Evolutionary conservation across 2,113 vertebrate genomes (phyloP), one percentile per base, ranked within the genome.

Genomic region (Polypterus bichir): DNA sequence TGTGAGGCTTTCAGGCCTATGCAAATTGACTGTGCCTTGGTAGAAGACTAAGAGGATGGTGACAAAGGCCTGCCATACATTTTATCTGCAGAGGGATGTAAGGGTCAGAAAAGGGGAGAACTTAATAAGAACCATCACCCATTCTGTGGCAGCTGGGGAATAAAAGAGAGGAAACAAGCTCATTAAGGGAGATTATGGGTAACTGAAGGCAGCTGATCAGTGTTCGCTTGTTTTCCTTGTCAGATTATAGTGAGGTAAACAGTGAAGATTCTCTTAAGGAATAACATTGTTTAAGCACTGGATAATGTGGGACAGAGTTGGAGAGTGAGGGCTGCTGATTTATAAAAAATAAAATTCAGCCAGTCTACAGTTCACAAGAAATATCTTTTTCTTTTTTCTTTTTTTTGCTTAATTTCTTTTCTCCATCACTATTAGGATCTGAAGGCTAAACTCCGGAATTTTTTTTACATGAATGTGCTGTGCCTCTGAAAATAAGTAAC

Each of bases 111-210:
- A 74, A 66, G 79, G 59, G 81, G 79, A 74, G 70, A 71, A 75
- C 79, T 79, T 74, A 69, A 81, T 81, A 84, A 76, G 76, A 81
- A 79, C 73, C 79, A 67, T 68, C 78, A 68, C 69, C 69, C 9
- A 68, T 78, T 80, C 76, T 78, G 73, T 71, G 60, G 79, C 75
- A 76, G 74, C 68, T 72, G 55, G 71, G 69, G 64, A 62, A 81
- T 80, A 79, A 82, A 76, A 73, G 71, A 65, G 70, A 74, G 80
- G 77, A 81, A 83, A 83, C 79, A 77, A 79, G 81, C 82, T 85
- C 79, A 83, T 85, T 83, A 86, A 80, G 77, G 71, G 68, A 77
- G 79, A 83, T 86, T 84, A 84, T 73, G 67, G 72, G 70, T 77
- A 73, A 76, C 73, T 79, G 74, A 8, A 75, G 76, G 75, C 75